Evolutionary conservation across 2,113 vertebrate species (phyloP).

Genomic region (Callionymus lyra): DNA sequence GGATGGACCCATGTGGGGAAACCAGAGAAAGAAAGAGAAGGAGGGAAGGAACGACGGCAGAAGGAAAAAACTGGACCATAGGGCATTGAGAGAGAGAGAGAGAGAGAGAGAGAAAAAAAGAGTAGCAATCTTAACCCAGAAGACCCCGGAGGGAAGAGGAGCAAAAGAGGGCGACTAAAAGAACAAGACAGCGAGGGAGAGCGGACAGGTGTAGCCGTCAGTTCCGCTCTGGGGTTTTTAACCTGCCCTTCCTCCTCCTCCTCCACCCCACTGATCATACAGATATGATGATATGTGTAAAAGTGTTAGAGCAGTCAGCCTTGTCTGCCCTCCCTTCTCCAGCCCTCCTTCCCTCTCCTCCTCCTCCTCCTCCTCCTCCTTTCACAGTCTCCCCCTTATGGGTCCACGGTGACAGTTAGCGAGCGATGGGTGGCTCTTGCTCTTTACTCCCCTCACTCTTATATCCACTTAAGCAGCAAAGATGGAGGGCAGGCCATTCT

Average conservation of each 20-base stretch:
- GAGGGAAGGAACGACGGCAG: slow-evolving; percentile 54
- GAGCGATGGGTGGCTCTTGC: slow-evolving; percentile 51
- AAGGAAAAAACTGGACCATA: slow-evolving; percentile 61
- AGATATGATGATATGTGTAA: slow-evolving; percentile 70
- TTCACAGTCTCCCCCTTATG: slow-evolving; percentile 33
- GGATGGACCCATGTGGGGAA: slow-evolving; percentile 68
- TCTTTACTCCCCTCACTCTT: slow-evolving; percentile 39
- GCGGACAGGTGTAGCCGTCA: slow-evolving; percentile 68
- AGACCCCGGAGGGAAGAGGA: slow-evolving; percentile 32
- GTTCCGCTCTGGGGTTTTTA: slow-evolving; percentile 57
- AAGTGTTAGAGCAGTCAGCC: slow-evolving; percentile 64
- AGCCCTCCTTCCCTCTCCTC: slow-evolving; percentile 6
- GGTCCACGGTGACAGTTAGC: slow-evolving; percentile 56
- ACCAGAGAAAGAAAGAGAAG: slow-evolving; percentile 49
- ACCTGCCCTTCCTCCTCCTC: slow-evolving; percentile 48
- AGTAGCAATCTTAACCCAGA: slow-evolving; percentile 62
- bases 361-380: slow-evolving; percentile 7
- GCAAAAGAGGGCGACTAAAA: slow-evolving; percentile 31
- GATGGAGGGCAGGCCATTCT: slow-evolving; percentile 31
- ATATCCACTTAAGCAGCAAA: slow-evolving; percentile 41
- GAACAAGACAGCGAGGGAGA: slow-evolving; percentile 44
- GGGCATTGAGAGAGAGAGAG: slow-evolving; percentile 51
- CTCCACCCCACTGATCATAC: slow-evolving; percentile 63
- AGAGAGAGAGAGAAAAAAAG: slow-evolving; percentile 46
- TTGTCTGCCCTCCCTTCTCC: slow-evolving; percentile 44